Base-by-base conservation (phyloP, 2,888 invertebrate species). In the Chymomyza procnemis region DNA sequence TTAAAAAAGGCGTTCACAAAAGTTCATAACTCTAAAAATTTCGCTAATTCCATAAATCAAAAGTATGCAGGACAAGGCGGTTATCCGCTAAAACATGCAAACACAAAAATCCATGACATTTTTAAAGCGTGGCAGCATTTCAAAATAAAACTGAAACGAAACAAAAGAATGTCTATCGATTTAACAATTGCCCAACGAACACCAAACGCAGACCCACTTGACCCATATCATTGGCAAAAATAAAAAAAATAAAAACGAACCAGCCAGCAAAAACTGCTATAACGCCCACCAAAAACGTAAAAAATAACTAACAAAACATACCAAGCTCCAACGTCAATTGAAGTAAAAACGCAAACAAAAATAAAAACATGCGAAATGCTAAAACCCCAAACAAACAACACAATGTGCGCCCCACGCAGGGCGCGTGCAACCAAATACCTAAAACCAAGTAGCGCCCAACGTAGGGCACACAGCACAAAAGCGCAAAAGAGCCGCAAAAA, bases 111-210 rank as follows among this genome's bases (percentile, higher is more conserved):
- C 14, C 34, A 34, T 26, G 14, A 30, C 56, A 18, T 50, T 50
- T 19, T 50, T 18, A 16, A 50, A 12, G 50, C 6, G 30, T 14
- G 14, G 1, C 6, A 30, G 16, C 46, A 67, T 9, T 21, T 18
- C 19, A 61, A 65, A 61, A 58, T 9, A 26, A 58, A 56, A 62
- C 34, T 57, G 41, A 54, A 21, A 6, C 54, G 50, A 22, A 26
- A 26, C 4, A 8, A n/a, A n/a, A n/a, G 9, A 54, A 54, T 74
- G 66, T 70, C 71, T 80, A 80, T 80, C 68, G 79, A 80, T 80
- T 80, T 64, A 80, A 80, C 79, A 80, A 76, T 73, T 74, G 72
- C 55, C 70, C 64, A 72, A 78, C 70, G 63, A 73, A 67, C 57
- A 56, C 62, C 68, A 67, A 73, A 64, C 72, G 70, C 72, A 73